Percentiles rank a stretch among this genome's conserved stretches.
These are phyloP conservation scores for Phataginus tricuspis DNA, from an alignment of 2,797 vertebrate genomes.

Conservation along the genomic window DNA sequence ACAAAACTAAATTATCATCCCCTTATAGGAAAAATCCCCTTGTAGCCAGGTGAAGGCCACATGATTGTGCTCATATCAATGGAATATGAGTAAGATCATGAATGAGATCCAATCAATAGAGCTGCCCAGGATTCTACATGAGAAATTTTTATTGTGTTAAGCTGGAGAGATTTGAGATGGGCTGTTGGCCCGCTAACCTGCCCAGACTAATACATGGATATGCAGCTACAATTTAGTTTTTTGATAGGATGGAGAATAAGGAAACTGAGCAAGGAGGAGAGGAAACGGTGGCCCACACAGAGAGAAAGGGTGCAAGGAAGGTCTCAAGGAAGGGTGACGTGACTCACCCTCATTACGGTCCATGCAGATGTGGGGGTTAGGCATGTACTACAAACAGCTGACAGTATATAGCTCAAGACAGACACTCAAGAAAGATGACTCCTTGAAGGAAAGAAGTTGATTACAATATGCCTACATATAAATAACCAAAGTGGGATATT, in stretches of 20 bases:
- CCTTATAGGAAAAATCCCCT: background rate
- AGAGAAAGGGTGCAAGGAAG: background rate
- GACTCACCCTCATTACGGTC: background rate
- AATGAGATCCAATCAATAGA: background rate
- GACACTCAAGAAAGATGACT: background rate
- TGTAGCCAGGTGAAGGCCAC: background rate
- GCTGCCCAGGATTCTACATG: background rate
- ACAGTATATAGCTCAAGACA: background rate
- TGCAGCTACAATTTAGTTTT: background rate
- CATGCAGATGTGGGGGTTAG: background rate
- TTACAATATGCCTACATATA: background rate
- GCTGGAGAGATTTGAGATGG: background rate
- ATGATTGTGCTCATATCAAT: background rate
- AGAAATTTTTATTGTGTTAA: background rate
- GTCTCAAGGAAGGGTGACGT: too few species aligned
- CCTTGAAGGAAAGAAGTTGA: background rate
- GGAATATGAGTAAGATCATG: background rate
- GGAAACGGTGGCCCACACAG: background rate
- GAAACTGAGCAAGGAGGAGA: background rate
- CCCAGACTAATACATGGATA: background rate
- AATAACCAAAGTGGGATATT: background rate
- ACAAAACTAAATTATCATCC: background rate
- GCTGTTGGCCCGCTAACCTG: background rate
- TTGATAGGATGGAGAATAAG: background rate
- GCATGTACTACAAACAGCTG: background rate